phyloP scores from a whole-genome alignment of 2,113 vertebrate species.

The Nothoprocta pentlandii region DNA sequence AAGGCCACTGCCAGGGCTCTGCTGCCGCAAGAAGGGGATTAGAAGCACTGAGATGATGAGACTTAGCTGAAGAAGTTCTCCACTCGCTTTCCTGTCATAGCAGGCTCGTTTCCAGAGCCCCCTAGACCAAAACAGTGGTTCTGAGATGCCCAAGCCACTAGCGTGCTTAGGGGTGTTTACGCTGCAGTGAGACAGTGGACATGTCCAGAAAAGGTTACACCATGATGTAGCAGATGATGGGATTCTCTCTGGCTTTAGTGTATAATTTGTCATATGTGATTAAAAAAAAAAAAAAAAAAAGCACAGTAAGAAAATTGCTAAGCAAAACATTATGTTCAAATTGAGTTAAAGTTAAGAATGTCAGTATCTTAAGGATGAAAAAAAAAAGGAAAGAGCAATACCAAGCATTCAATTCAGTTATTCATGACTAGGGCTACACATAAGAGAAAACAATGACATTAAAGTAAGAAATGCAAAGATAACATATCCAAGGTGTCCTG shows the following conservation, averaged over 20 bases:
- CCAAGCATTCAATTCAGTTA: neutral
- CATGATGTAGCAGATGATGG: neutral
- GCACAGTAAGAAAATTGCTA: neutral
- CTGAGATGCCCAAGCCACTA: neutral
- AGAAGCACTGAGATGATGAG: neutral
- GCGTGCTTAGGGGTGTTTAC: neutral
- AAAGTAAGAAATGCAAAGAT: conserved; percentile 23
- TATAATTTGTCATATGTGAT: neutral
- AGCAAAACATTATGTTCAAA: neutral
- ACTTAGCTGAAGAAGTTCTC: neutral
- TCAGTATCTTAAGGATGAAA: neutral
- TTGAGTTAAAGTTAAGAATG: neutral
- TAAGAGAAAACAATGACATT: neutral
- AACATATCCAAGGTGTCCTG: neutral
- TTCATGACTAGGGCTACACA: neutral
- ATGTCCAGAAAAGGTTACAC: neutral
- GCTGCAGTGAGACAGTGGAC: neutral
- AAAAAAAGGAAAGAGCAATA: neutral
- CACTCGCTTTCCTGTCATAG: neutral
- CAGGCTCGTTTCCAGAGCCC: neutral
- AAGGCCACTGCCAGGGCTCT: fast-evolving
- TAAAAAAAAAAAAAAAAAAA: neutral
- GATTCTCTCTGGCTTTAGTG: neutral
- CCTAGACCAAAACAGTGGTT: fast-evolving
- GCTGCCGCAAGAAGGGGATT: neutral